Conservation (phyloP, 2,113 vertebrate genomes). For the Oryzias woworae region DNA sequence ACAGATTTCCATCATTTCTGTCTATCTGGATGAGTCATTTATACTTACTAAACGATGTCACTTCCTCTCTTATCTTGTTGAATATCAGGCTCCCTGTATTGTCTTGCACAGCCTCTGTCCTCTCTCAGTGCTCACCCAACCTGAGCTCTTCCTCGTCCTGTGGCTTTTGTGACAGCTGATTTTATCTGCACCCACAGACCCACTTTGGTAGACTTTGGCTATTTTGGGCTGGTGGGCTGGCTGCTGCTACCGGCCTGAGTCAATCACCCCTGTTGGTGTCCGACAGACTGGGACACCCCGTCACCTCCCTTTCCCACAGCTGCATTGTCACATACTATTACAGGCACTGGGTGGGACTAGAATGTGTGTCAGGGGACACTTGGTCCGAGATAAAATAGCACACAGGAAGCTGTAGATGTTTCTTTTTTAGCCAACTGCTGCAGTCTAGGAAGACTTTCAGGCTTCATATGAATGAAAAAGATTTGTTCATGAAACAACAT, state of each 20-base stretch:
- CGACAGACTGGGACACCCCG: constrained; percentile 43
- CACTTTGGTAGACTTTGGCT: constrained; percentile 62
- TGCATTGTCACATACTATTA: constrained; percentile 66
- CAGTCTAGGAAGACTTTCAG: too few relatives aligned
- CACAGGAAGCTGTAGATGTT: constrained; percentile 1
- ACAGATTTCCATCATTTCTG: not conserved
- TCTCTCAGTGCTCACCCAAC: constrained; percentile 28
- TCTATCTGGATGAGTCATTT: not conserved
- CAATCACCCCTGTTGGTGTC: constrained; percentile 76
- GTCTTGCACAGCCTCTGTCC: constrained; percentile 26
- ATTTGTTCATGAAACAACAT: too few relatives aligned
- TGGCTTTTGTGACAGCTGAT: constrained; percentile 79
- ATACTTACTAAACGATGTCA: constrained; percentile 57
- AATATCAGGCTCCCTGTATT: constrained; percentile 17
- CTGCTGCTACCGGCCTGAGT: constrained; percentile 79
- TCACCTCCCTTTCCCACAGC: constrained; percentile 53
- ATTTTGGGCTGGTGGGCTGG: constrained; percentile 85
- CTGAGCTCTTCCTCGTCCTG: constrained; percentile 70
- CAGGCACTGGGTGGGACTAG: constrained; percentile 42
- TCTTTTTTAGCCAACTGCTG: constrained; percentile 27
- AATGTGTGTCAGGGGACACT: constrained; percentile 41
- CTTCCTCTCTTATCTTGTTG: constrained; percentile 14
- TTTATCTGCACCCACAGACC: constrained; percentile 78
- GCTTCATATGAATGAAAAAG: too few relatives aligned
- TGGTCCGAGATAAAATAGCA: constrained; percentile 6